A percentile compares a stretch with the other conserved stretches of the same genome.
Conservation (phyloP, 2,797 vertebrate genomes). For the Characodon lateralis region DNA sequence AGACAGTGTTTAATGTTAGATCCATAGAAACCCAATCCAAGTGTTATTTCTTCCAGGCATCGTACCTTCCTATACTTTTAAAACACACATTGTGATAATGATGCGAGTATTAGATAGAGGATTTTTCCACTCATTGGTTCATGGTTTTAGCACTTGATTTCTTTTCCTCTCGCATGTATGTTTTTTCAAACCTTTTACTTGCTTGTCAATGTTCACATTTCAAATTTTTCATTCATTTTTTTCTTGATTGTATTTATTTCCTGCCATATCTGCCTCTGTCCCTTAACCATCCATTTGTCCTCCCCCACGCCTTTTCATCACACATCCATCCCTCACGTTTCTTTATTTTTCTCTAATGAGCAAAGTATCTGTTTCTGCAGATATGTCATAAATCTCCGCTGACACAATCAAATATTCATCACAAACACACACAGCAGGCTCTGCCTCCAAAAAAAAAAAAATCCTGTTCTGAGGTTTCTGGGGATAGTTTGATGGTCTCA, state of each 20-base stretch:
- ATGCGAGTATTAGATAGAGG: no score
- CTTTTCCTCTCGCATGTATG: neutral
- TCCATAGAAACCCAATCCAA: no score
- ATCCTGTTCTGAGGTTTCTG: slow-evolving; percentile 31
- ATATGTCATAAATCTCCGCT: slow-evolving; percentile 67
- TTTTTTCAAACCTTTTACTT: neutral
- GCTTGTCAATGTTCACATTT: neutral
- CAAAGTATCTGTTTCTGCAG: slow-evolving; percentile 61
- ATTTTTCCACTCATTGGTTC: no score
- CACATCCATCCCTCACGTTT: slow-evolving; percentile 57
- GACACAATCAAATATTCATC: slow-evolving; percentile 73
- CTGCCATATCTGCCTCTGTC: slow-evolving; percentile 17
- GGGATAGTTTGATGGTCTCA: slow-evolving; percentile 49
- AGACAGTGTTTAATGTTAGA: no score
- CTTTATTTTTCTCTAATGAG: slow-evolving; percentile 58
- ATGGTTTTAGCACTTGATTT: neutral
- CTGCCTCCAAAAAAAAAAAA: no score
- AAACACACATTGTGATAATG: no score
- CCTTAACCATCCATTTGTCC: slow-evolving; percentile 22
- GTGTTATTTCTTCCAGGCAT: no score
- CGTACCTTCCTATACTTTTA: no score
- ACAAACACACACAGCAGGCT: slow-evolving; percentile 22
- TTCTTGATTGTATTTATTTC: slow-evolving; percentile 28
- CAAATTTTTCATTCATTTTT: slow-evolving; percentile 1
- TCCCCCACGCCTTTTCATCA: slow-evolving; percentile 12